A percentile compares a stretch with the other conserved stretches of the same genome.
These are phyloP conservation scores for Drosophila melanogaster DNA, from an alignment of 1,140 invertebrate species.

Conservation along the genomic window DNA sequence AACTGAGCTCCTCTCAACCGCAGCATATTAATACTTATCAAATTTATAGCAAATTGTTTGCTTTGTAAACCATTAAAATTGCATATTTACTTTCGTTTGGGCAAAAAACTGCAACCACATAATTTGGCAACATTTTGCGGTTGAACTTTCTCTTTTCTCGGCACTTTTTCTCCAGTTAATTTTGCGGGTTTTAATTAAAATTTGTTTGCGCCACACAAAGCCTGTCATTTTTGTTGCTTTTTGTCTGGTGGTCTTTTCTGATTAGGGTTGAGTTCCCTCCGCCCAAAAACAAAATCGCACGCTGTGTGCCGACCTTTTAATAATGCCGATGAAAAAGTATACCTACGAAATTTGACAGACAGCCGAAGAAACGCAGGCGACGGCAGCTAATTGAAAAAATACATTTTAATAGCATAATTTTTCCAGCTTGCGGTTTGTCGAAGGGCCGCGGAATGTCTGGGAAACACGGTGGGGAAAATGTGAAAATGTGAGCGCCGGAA, in stretches of 20 bases:
- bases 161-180: conserved; percentile 51
- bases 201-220: conserved; percentile 48
- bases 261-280: conserved; percentile 40
- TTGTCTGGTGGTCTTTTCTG: conserved; percentile 44
- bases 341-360: conserved; percentile 39
- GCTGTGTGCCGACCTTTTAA: conserved; percentile 31
- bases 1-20: neutral
- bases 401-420: conserved; percentile 49
- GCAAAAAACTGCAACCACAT: conserved; percentile 52
- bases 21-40: neutral
- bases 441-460: conserved; percentile 2
- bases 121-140: conserved; percentile 73
- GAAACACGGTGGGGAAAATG: neutral
- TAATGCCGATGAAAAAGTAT: conserved; percentile 38
- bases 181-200: conserved; percentile 55
- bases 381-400: conserved; percentile 45
- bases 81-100: neutral
- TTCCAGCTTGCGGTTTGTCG: neutral
- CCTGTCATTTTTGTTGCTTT: conserved; percentile 26
- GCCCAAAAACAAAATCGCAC: conserved; percentile 18
- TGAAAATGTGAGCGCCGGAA: too few species aligned
- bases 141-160: conserved; percentile 49
- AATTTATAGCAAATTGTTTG: neutral
- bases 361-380: conserved; percentile 31
- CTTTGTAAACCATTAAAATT: conserved; percentile 4